These are phyloP conservation scores for Helogale parvula DNA, from an alignment of 2,113 vertebrate species.

Conservation along the genomic window DNA sequence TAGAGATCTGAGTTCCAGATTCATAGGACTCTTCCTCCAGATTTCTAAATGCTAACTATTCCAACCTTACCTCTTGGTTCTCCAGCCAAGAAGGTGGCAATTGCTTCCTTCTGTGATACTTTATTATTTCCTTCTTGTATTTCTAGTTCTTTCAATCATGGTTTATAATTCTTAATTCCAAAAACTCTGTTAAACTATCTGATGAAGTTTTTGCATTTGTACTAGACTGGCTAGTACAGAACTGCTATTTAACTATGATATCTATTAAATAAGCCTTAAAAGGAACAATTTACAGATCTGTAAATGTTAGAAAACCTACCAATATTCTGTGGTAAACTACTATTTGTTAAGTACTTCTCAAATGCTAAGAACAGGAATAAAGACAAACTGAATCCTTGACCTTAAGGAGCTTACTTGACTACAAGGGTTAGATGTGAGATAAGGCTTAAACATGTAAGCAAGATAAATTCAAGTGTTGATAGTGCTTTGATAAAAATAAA, in stretches of 20 bases:
- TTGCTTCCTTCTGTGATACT: not conserved
- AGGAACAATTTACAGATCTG: not conserved
- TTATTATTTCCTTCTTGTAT: not conserved
- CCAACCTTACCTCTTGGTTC: not conserved
- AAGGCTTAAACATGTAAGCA: not conserved
- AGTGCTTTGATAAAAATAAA: not conserved
- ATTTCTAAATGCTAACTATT: not conserved
- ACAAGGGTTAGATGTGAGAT: not conserved
- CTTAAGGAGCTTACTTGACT: not conserved
- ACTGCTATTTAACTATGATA: not conserved
- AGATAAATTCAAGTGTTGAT: not conserved
- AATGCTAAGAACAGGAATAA: not conserved
- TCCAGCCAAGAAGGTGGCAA: not conserved
- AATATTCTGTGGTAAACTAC: not conserved
- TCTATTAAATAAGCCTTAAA: not conserved
- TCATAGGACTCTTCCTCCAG: not conserved
- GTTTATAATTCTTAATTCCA: not conserved
- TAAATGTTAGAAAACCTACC: not conserved
- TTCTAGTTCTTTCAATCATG: not conserved
- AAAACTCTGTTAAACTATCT: not conserved
- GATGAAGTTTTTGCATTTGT: not conserved
- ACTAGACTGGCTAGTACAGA: not conserved
- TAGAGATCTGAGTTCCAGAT: not conserved
- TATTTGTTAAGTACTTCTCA: not conserved
- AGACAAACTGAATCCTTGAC: not conserved